These are phyloP conservation scores for Australoheros facetus DNA, from an alignment of 2,797 vertebrate species.

Conservation along the genomic window DNA sequence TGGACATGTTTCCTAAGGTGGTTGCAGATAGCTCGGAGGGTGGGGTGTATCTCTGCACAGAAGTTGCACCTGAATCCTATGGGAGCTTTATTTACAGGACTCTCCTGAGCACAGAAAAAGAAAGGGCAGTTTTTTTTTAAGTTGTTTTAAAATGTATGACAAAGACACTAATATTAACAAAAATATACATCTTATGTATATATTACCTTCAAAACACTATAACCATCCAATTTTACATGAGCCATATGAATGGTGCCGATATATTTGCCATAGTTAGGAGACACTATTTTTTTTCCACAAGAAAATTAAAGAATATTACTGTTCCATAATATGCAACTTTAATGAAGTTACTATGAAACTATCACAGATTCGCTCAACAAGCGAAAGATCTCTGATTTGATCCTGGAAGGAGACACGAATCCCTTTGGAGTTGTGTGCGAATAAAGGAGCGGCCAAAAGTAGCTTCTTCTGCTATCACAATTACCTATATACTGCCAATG, in stretches of 20 bases:
- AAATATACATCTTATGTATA: not conserved
- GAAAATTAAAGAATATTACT: not conserved
- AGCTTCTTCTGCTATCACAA: too few species aligned
- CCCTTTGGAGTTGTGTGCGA: too few species aligned
- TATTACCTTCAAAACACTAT: not conserved
- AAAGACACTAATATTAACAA: too few species aligned
- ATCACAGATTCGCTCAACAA: not conserved
- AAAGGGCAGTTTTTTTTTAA: not conserved
- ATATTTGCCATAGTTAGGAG: not conserved
- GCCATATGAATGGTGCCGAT: not conserved
- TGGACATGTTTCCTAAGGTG: conserved; percentile 98
- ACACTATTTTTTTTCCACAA: not conserved
- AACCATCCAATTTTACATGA: not conserved
- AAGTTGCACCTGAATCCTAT: conserved; percentile 98
- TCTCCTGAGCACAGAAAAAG: conserved; percentile 63
- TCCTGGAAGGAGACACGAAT: not conserved
- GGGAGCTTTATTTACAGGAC: conserved; percentile 67
- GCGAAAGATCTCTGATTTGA: not conserved
- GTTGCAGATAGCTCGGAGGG: conserved; percentile 97
- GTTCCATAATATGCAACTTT: conserved; percentile 16
- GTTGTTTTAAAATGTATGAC: not conserved
- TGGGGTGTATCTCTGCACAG: conserved; percentile 95
- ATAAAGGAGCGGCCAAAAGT: too few species aligned
- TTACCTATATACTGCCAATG: not conserved
- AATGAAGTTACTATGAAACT: conserved; percentile 21